Conservation (phyloP, 2,113 vertebrate species). For the Entelurus aequoreus region DNA sequence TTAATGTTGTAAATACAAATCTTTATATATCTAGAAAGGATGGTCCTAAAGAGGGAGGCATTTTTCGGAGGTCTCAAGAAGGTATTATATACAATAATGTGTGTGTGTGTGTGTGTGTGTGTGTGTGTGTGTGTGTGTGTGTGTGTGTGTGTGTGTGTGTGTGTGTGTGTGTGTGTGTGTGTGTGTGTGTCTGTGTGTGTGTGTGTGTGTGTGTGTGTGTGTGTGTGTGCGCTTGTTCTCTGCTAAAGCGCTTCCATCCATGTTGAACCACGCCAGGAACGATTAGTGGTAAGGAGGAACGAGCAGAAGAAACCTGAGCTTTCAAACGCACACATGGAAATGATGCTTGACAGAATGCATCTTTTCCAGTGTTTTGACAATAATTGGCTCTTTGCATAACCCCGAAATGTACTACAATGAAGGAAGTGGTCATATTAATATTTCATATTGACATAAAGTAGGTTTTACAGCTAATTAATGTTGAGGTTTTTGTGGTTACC, state of each 20-base stretch:
- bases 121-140: conserved; percentile 17
- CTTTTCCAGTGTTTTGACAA: conserved; percentile 3
- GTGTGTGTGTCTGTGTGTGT: too few species aligned
- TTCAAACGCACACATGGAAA: conserved; percentile 10
- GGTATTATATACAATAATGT: too few species aligned
- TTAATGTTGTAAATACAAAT: too few species aligned
- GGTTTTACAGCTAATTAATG: conserved; percentile 30
- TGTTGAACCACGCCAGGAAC: conserved; percentile 22
- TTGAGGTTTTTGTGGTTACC: conserved; percentile 17
- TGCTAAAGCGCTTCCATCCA: conserved; percentile 46
- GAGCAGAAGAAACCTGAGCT: conserved; percentile 23
- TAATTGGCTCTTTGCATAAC: conserved; percentile 9
- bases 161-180: conserved; percentile 4
- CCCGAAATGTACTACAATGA: conserved; percentile 1
- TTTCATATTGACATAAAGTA: conserved; percentile 8
- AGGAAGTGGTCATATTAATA: conserved; percentile 26
- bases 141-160: conserved; percentile 17
- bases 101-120: conserved; percentile 3
- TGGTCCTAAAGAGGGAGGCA: too few species aligned
- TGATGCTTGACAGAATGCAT: conserved; percentile 24
- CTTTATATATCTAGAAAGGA: too few species aligned
- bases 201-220: conserved; percentile 5
- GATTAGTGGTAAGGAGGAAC: conserved; percentile 32
- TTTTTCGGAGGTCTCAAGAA: too few species aligned
- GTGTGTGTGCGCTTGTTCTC: conserved; percentile 23